Evolutionary conservation across 2,797 vertebrate species (phyloP), one percentile per base, ranked within the genome.

Genomic region (Hipposideros larvatus): DNA sequence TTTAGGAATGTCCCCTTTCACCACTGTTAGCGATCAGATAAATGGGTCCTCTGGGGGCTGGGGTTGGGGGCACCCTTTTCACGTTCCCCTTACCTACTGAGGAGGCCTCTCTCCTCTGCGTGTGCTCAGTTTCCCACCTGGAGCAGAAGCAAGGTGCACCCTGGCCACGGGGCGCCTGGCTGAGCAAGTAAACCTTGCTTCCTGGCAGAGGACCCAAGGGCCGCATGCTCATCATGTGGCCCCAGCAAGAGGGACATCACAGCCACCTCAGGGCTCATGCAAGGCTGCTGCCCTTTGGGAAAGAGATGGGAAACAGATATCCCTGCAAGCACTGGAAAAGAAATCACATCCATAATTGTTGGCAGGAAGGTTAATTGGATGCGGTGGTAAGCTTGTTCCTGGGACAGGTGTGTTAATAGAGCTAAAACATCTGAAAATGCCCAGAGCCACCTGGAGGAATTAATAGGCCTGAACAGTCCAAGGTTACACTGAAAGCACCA

Each of bases 321-420:
- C 43, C 51, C 71, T 65, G 77, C 18, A 26, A 77, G 82, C 0
- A 4, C 89, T 41, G 51, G 84, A 11, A 31, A 37, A 46, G 66
- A 86, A 34, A 31, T 65, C 82, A 13, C 13, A 1, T 21, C n/a
- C 46, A 1, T 73, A 21, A 15, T 2, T 13, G 51, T 18, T 61
- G 95, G 53, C 91, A 53, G 48, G 84, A 65, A 91, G 87, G 87
- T 71, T 88, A 74, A 95, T n/a, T 53, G 83, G 93, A 24, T 41
- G 68, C 9, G 0, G 41, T 15, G 15, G 0, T 48, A 46, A 86
- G 74, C 91, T 51, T 21, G 59, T 78, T 89, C 63, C 90, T 53
- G 37, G 82, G 92, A 89, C 74, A 68, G 70, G 63, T 19, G 0
- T 37, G 87, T 28, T 74, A 28, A 75, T 6, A 15, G 82, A 0